phyloP scores from a whole-genome alignment of 2,888 invertebrate species.

The Nesidiocoris tenuis region DNA sequence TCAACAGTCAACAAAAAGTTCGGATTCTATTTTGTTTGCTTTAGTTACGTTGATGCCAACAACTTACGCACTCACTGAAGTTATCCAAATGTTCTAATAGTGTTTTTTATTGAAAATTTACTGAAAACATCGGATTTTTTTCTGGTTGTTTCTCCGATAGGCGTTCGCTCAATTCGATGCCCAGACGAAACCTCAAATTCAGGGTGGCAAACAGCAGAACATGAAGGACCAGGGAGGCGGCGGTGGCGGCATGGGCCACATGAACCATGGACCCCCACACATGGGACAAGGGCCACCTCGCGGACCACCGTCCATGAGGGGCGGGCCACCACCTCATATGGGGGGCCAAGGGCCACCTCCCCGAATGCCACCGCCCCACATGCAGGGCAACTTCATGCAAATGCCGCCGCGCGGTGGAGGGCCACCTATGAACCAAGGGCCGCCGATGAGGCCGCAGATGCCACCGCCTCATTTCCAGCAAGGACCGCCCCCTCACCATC shows the following conservation, averaged over 20 bases:
- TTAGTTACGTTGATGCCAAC: too few relatives aligned
- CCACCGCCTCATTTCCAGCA: constrained; percentile 51
- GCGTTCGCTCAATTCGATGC: constrained; percentile 34
- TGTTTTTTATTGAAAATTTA: too few relatives aligned
- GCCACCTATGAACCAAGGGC: constrained; percentile 46
- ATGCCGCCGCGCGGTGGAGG: constrained; percentile 18
- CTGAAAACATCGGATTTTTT: too few relatives aligned
- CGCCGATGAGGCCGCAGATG: constrained; percentile 46
- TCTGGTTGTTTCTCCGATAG: constrained; percentile 22
- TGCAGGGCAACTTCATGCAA: constrained; percentile 35
- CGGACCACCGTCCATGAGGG: constrained; percentile 30
- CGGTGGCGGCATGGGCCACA: constrained; percentile 18
- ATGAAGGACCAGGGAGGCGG: constrained; percentile 15
- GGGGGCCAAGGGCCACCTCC: constrained; percentile 30
- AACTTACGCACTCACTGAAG: too few relatives aligned
- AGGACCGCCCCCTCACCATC: constrained; percentile 50
- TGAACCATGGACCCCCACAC: constrained; percentile 22
- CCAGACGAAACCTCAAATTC: constrained; percentile 35
- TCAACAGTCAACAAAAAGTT: too few relatives aligned
- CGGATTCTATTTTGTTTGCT: too few relatives aligned
- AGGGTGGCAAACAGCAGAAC: constrained; percentile 27
- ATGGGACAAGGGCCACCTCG: constrained; percentile 12
- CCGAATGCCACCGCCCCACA: constrained; percentile 31
- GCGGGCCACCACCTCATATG: constrained; percentile 33
- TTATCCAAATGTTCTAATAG: too few relatives aligned